Evolutionary conservation across 2,888 invertebrate genomes (phyloP), one percentile per base, ranked within the genome.

Genomic region (Alloplasta piceator): DNA sequence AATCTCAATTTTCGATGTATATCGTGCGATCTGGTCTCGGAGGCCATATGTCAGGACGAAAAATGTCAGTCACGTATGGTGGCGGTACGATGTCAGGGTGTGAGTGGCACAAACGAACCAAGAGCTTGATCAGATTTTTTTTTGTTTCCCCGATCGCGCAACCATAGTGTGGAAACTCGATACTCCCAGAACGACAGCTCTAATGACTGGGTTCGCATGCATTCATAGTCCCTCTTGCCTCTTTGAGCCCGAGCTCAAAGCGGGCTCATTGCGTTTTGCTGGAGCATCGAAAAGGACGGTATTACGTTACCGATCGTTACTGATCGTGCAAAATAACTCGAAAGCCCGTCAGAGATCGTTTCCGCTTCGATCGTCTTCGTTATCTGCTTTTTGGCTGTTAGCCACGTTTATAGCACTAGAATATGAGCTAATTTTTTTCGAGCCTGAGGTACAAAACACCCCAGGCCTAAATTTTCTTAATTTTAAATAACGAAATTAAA

Each of bases 31-130:
- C 78, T 67, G 38, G 50, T 55, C 64, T 48, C 61, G 56, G 36
- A 39, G 52, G 52, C 79, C 84, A 82, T 82, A 82, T 83, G 85
- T 78, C 75, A 78, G 74, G 61, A 83, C 70, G 75, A 82, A 72
- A 82, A 83, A 80, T 77, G 84, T 84, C 85, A 83, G 84, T 84
- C 83, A 82, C 66, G 79, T 46, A 26, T 26, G 26, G 26, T 74
- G 50, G 56, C 46, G 60, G 67, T 38, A 52, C 56, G 41, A 64
- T 10, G 48, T 48, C 36, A 56, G 74, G 72, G 74, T 70, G 79
- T 56, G 64, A 64, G 75, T 46, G 70, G 70, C 52, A 52, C 64
- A 26, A 60, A 63, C 63, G 46, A 58, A 66, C 64, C 39, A 72
- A 26, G 52, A 48, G 48, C n/a, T 48, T 12, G 48, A 48, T 5